Conservation (phyloP, 1,140 invertebrate species). For the Heliconius nattereri region DNA sequence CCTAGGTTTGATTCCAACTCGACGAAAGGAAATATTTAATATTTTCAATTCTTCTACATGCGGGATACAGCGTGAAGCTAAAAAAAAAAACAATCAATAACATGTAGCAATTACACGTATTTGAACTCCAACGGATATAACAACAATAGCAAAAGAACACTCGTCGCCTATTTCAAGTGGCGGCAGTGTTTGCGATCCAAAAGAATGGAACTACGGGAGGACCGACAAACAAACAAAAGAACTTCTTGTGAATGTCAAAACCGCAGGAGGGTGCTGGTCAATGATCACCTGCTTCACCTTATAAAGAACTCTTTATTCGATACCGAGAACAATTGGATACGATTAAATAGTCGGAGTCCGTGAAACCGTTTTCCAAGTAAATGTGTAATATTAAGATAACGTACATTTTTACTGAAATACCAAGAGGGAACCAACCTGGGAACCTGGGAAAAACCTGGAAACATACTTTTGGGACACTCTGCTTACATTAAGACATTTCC, state of each 20-base stretch:
- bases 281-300: slow-evolving; percentile 40
- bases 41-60: too few relatives aligned
- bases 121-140: slow-evolving; percentile 19
- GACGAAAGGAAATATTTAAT: too few relatives aligned
- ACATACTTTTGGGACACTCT: too few relatives aligned
- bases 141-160: slow-evolving; percentile 32
- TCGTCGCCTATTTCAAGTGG: slow-evolving; percentile 29
- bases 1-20: too few relatives aligned
- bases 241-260: slow-evolving; percentile 43
- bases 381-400: neutral
- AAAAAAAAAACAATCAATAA: too few relatives aligned
- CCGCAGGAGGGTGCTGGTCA: slow-evolving; percentile 45
- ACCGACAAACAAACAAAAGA: slow-evolving; percentile 40
- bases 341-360: slow-evolving; percentile 28
- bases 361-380: slow-evolving; percentile 12
- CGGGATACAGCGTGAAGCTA: too few relatives aligned
- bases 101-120: neutral
- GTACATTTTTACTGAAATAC: neutral
- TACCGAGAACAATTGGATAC: slow-evolving; percentile 27
- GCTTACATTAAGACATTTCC: too few relatives aligned
- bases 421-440: too few relatives aligned
- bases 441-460: too few relatives aligned
- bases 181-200: slow-evolving; percentile 25
- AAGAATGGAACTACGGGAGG: slow-evolving; percentile 22
- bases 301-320: slow-evolving; percentile 31